Evolutionary conservation across 2,888 invertebrate species (phyloP), one percentile per base, ranked within the genome.

Genomic region (Cephus spinipes): DNA sequence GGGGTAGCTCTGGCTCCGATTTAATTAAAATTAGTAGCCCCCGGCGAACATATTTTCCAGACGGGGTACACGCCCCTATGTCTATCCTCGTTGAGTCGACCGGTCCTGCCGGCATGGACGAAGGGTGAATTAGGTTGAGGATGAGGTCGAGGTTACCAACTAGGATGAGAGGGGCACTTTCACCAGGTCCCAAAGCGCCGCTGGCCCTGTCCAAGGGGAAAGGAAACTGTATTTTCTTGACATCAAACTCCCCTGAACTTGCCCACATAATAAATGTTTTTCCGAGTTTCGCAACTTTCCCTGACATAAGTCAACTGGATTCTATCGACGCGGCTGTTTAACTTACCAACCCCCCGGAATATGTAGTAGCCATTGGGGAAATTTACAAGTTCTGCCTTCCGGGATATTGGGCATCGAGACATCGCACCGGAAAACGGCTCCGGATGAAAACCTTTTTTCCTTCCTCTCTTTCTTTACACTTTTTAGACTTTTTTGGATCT

Each of bases 21-120:
- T 89, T 89, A 89, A 89, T 89, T 89, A 89, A 89, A 89, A 85
- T 86, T 85, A 85, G 85, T 85, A 85, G 86, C 85, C 85, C 81
- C 81, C 83, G 85, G 86, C 85, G 84, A 86, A 83, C 74, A 84
- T 82, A 80, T 83, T 83, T 83, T 80, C 84, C 82, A 78, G 83
- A 81, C 84, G 85, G 84, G 83, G 81, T 84, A 84, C 81, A 83
- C 79, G 85, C 81, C 84, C 83, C 82, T 55, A 6, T 55, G 55
- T 55, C 55, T 55, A 55, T 55, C 23, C 55, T 9, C 55, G 55
- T 55, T 55, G 55, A 55, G 23, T 55, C 55, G 55, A 23, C 9
- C 23, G 55, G 55, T 55, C 55, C 55, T 55, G 55, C 2, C 9
- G 23, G 23, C 23, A 55, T 55, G 55, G 55, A 55, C 55, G 23